phyloP scores from a whole-genome alignment of 2,113 vertebrate species.

The Paratilapia polleni region DNA sequence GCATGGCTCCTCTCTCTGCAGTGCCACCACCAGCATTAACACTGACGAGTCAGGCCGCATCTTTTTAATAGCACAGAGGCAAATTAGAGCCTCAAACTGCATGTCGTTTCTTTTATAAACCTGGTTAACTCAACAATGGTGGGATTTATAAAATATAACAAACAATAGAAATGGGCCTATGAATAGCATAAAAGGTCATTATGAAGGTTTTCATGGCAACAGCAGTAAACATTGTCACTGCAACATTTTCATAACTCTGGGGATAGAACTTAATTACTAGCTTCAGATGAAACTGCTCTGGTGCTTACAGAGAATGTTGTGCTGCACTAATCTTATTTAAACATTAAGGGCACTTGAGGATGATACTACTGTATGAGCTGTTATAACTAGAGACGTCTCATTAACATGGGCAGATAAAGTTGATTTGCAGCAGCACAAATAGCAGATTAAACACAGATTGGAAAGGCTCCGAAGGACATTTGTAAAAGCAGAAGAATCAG shows the following conservation, averaged over 20 bases:
- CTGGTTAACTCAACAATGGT: background rate
- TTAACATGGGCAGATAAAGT: background rate
- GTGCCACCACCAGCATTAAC: background rate
- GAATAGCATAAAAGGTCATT: background rate
- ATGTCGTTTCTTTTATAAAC: background rate
- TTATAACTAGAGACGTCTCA: background rate
- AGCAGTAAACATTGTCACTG: background rate
- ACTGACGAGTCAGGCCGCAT: background rate
- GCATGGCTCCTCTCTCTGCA: background rate
- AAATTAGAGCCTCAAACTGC: background rate
- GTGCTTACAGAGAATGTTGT: background rate
- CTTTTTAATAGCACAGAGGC: background rate
- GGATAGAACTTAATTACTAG: slow-evolving; percentile 5
- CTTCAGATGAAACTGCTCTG: background rate
- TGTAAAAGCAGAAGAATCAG: background rate
- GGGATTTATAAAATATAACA: background rate
- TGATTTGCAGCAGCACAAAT: background rate
- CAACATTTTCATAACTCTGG: background rate
- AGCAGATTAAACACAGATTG: slow-evolving; percentile 5
- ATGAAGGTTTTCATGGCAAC: background rate
- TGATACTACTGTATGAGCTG: background rate
- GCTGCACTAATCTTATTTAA: background rate
- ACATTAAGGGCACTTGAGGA: background rate
- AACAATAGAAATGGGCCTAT: background rate
- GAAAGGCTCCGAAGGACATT: background rate